Evolutionary conservation across 2,888 invertebrate species (phyloP), one percentile per base, ranked within the genome.

Genomic region (Phorcus lineatus): DNA sequence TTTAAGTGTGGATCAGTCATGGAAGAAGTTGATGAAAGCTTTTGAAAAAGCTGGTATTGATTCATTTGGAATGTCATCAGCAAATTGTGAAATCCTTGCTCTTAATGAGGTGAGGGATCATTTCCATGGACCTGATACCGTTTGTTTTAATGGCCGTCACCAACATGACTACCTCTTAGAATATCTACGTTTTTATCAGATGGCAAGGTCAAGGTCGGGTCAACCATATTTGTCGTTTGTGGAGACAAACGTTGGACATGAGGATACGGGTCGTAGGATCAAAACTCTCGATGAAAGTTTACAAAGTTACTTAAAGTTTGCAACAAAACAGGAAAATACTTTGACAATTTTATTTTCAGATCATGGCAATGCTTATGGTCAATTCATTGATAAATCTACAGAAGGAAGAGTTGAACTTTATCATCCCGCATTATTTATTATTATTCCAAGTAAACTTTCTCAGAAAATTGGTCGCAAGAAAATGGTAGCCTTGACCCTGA

Each of bases 281-380:
- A 87, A 90, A 78, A 86, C 87, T 7, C 62, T 90, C 19, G 91
- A 91, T 78, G 11, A 62, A 1, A 70, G 81, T 52, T 81, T 91
- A 13, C 81, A 84, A 24, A 22, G 82, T 6, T 89, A 90, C 80
- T 70, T 90, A 40, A 31, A 81, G 22, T 83, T 78, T 66, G 70
- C 77, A 0, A 24, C 84, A 4, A 40, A 74, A 17, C 81, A 84
- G 67, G 17, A 82, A 6, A 86, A 90, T 79, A 89, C 89, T 0
- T 52, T 91, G 47, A 90, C 91, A 1, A 75, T 91, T 2, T 17
- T 91, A 6, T 83, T 91, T 28, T 88, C 91, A 1, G 91, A 91
- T 77, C 91, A 91, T 82, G 91, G 91, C 2, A 91, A 91, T 79
- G 57, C 89, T 0, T 91, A 91, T 83, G 91, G 91, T 1, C 66